Base-by-base conservation (phyloP, 2,113 vertebrate species). In the Ardeotis arabs region DNA sequence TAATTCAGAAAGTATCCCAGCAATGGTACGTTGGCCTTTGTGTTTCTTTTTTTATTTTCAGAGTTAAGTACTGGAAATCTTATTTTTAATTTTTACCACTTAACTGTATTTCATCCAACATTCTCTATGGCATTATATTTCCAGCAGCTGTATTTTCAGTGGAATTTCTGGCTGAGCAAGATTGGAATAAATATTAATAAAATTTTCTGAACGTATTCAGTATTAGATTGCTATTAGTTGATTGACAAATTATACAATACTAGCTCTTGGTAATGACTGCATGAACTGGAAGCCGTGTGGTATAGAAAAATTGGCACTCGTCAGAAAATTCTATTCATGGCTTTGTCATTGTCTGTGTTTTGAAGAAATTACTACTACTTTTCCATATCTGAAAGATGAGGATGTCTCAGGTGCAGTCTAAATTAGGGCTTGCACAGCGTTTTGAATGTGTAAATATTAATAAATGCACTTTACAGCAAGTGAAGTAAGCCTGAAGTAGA, bases 1-100 rank as follows among this genome's bases (percentile, higher is more conserved):
- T 95, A 97, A 95, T 53, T 88, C 98, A 44, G 97, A 97, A 89
- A 96, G 95, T 63, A 97, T 98, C 94, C 98, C 98, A 70, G 97
- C 98, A 93, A 98, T 91, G 78, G 98, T 99, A 97, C n/a, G 69
- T 91, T 88, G 68, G 20, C 55, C 29, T 68, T 84, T 17, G 16
- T 68, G 11, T 56, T 49, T 90, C 45, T 84, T 79, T 76, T 17
- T 17, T 73, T 4, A 47, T 73, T 90, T 73, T 93, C 89, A 41
- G 47, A 94, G 13, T 70, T 75, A 24, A 88, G 74, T 62, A 41
- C 11, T 84, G 56, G 24, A 87, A 84, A 31, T 91, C 24, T 66
- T 63, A 21, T 14, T 53, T 69, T 55, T 60, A 16, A 33, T 62
- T 89, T 89, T 94, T 80, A 72, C 52, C 9, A 16, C 24, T 67